These are phyloP conservation scores for Hemibagrus guttatus DNA, from an alignment of 2,797 vertebrate genomes.

Conservation along the genomic window DNA sequence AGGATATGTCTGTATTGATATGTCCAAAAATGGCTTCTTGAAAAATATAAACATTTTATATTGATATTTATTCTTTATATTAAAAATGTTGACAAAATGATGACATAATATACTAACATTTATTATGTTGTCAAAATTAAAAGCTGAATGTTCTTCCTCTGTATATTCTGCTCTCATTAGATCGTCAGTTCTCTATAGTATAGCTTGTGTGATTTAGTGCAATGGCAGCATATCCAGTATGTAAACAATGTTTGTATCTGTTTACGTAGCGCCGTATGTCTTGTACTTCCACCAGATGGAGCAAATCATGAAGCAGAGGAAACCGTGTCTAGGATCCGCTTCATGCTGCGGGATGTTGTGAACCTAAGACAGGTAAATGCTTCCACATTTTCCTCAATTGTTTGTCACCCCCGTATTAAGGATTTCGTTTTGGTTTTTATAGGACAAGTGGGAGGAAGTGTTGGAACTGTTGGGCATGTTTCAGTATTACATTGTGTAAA, in stretches of 20 bases:
- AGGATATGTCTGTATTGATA: not conserved
- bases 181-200: not conserved
- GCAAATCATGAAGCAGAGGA: conserved; percentile 14
- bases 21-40: not conserved
- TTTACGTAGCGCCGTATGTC: not conserved
- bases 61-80: not conserved
- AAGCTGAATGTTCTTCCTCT: too few relatives aligned
- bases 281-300: conserved; percentile 12
- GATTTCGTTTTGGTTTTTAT: not conserved
- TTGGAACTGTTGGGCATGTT: not conserved
- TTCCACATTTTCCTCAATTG: conserved; percentile 34
- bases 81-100: not conserved
- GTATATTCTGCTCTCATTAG: not conserved
- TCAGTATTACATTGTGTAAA: not conserved
- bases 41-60: not conserved
- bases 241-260: not conserved
- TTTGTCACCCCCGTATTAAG: not conserved
- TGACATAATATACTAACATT: not conserved
- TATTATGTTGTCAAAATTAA: not conserved
- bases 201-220: not conserved
- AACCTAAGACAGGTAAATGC: conserved; percentile 15
- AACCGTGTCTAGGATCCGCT: not conserved
- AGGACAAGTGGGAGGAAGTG: not conserved
- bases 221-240: not conserved
- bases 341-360: conserved; percentile 48